Base-by-base conservation (phyloP, 2,888 invertebrate genomes). In the Graphium colonna region DNA sequence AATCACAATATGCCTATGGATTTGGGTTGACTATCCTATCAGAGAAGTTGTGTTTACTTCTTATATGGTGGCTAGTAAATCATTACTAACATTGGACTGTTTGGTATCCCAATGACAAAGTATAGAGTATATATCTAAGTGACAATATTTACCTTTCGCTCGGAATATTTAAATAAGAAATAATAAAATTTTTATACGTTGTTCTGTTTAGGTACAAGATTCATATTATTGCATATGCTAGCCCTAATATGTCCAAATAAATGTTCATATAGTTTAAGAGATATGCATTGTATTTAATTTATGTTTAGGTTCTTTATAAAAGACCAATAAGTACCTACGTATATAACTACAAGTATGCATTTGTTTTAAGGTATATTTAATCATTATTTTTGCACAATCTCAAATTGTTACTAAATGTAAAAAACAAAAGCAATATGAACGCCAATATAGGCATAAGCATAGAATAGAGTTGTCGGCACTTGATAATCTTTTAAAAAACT, bases 361-460 rank as follows among this genome's bases (percentile, higher is more conserved):
- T 52, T 52, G 38, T 15, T 41, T 16, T 21, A 52, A 36, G 36
- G 33, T 17, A 28, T 52, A 42, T 43, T 43, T 38, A 43, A 42
- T 9, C 17, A 26, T 31, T 39, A 39, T 44, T 61, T 57, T 53
- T 61, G 65, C 60, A 63, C 60, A 58, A 56, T 53, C 52, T 60
- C 62, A 67, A 60, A 61, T 61, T 68, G 63, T 60, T 50, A 63
- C 52, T 56, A 53, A 17, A 12, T 42, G 15, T 48, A 43, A 60
- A 61, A 68, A 68, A 75, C 12, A 73, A 72, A 73, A 83, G 84
- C 83, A 87, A 82, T 84, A 85, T 73, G 73, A 82, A 79, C 73
- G 86, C 87, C 86, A 88, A 88, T 75, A 72, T 86, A 85, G 81
- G 21, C 21, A 60, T 66, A 52, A 5, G 36, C 12, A 12, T 84